phyloP scores from a whole-genome alignment of 2,888 invertebrate genomes.

The Acronicta alni region DNA sequence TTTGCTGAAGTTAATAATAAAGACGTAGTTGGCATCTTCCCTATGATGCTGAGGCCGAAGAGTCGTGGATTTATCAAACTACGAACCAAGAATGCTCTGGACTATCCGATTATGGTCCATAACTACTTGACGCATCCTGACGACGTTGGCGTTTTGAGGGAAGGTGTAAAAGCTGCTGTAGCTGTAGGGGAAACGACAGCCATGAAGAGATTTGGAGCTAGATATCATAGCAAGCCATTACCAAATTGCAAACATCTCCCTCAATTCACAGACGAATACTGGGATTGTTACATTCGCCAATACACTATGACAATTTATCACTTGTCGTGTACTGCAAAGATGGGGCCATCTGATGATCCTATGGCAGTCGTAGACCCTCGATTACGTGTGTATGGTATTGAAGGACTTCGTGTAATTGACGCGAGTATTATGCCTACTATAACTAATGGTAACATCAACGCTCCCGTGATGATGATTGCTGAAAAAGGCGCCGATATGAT shows the following conservation, averaged over 20 bases:
- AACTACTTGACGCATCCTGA: constrained; percentile 97
- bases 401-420: constrained; percentile 95
- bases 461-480: constrained; percentile 96
- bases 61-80: constrained; percentile 95
- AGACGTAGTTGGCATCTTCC: constrained; percentile 95
- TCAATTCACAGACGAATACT: constrained; percentile 94
- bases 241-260: constrained; percentile 95
- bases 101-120: constrained; percentile 96
- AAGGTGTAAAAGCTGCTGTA: constrained; percentile 95
- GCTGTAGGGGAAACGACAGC: constrained; percentile 94
- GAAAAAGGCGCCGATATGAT: constrained; percentile 96
- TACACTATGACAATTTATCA: constrained; percentile 97
- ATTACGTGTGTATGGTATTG: constrained; percentile 93
- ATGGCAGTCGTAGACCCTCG: constrained; percentile 95
- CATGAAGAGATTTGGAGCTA: constrained; percentile 93
- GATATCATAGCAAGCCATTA: constrained; percentile 92
- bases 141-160: constrained; percentile 94
- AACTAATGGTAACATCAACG: constrained; percentile 96
- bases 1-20: constrained; percentile 92
- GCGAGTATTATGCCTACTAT: constrained; percentile 96
- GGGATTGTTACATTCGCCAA: constrained; percentile 95
- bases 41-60: constrained; percentile 96
- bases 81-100: constrained; percentile 91
- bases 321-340: constrained; percentile 95
- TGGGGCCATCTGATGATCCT: constrained; percentile 94